phyloP scores from a whole-genome alignment of 2,113 vertebrate genomes.

The Indicator indicator region DNA sequence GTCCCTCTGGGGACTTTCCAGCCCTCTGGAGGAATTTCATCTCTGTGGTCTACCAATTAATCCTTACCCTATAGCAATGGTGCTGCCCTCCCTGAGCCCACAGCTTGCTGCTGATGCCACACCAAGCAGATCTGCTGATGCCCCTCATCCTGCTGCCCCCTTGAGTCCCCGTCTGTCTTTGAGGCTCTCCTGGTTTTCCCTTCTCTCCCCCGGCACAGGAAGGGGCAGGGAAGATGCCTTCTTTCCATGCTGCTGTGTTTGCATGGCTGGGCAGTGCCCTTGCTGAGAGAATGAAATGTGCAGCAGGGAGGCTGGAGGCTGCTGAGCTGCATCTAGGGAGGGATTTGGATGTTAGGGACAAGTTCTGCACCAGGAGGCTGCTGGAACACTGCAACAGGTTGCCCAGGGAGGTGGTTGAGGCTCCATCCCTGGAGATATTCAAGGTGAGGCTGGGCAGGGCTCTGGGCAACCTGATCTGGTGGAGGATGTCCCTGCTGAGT shows the following conservation, averaged over 20 bases:
- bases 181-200: background rate
- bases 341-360: background rate
- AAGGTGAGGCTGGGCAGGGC: no score
- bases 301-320: background rate
- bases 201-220: background rate
- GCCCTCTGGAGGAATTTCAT: no score
- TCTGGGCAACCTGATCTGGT: no score
- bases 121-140: background rate
- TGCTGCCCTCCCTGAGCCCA: background rate
- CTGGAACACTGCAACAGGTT: no score
- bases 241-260: background rate
- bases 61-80: background rate
- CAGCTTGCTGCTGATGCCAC: accelerated
- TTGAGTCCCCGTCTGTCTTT: background rate
- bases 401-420: no score
- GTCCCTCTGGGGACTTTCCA: no score
- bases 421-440: no score
- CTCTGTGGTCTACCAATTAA: no score
- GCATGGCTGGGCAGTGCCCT: background rate
- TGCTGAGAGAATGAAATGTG: background rate
- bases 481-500: no score
- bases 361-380: no score
- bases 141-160: background rate
- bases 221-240: background rate
- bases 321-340: accelerated